Conservation (phyloP, 92 coral and sea anemone species). For the Zoanthus solanderi region DNA sequence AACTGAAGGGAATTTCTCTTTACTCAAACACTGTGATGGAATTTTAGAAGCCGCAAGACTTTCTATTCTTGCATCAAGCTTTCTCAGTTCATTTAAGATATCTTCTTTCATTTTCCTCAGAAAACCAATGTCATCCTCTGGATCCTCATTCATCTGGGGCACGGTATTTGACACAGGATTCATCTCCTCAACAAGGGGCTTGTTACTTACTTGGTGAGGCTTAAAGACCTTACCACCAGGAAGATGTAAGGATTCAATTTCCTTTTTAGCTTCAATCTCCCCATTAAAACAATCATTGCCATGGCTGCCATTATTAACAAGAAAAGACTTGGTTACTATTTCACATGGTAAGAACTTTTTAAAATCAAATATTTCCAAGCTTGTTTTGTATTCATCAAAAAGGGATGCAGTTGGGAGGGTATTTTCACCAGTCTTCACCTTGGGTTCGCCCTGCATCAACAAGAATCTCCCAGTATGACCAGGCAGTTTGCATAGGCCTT, state of each 20-base stretch:
- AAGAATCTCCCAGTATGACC: not conserved
- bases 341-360: not conserved
- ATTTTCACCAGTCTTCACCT: not conserved
- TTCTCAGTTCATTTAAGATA: slow-evolving; percentile 9
- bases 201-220: not conserved
- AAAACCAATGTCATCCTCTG: not conserved
- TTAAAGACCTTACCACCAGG: slow-evolving; percentile 8
- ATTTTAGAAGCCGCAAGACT: not conserved
- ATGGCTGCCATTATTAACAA: too few relatives aligned
- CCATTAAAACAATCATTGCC: not conserved
- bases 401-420: not conserved
- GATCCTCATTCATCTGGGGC: not conserved
- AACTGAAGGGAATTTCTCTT: slow-evolving; percentile 17
- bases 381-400: slow-evolving; percentile 9
- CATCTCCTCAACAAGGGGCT: slow-evolving; percentile 35
- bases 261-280: slow-evolving; percentile 1
- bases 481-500: slow-evolving; percentile 15
- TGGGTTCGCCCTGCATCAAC: slow-evolving; percentile 9
- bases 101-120: not conserved
- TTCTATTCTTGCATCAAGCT: slow-evolving; percentile 1
- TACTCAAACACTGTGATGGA: not conserved
- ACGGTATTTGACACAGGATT: not conserved
- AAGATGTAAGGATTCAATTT: slow-evolving; percentile 3
- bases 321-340: not conserved
- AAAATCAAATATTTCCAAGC: slow-evolving; percentile 1